These are phyloP conservation scores for Lasius fuliginosus DNA, from an alignment of 2,888 invertebrate species.

Conservation along the genomic window DNA sequence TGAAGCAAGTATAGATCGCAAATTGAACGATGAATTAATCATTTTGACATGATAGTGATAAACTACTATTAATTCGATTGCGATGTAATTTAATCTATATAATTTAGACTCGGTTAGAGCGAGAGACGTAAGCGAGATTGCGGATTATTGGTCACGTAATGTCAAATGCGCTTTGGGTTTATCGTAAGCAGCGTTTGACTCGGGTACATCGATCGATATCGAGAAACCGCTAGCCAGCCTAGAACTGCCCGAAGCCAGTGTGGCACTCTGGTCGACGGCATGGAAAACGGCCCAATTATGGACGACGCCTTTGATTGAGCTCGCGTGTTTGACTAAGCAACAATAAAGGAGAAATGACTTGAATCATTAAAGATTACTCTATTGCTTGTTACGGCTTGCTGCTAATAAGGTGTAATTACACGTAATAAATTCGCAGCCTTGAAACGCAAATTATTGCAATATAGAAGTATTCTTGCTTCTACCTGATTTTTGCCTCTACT, in stretches of 20 bases:
- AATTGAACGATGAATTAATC: not conserved
- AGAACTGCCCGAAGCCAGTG: slow-evolving; percentile 62
- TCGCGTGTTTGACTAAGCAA: slow-evolving; percentile 66
- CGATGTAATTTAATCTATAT: slow-evolving; percentile 32
- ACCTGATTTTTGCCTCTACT: not conserved
- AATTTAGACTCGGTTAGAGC: not conserved
- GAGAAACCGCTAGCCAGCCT: slow-evolving; percentile 65
- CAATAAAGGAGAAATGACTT: slow-evolving; percentile 39
- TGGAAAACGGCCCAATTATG: slow-evolving; percentile 75
- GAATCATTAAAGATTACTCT: slow-evolving; percentile 52
- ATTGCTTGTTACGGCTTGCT: not conserved
- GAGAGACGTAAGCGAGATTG: slow-evolving; percentile 62
- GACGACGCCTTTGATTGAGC: slow-evolving; percentile 73
- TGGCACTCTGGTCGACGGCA: slow-evolving; percentile 63
- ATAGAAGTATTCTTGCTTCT: not conserved
- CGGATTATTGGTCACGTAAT: slow-evolving; percentile 72
- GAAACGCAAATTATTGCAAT: not conserved
- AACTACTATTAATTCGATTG: not conserved
- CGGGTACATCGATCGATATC: slow-evolving; percentile 69
- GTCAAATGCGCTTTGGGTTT: slow-evolving; percentile 70
- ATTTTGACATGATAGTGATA: not conserved
- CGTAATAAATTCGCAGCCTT: no score
- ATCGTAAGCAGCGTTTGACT: slow-evolving; percentile 66
- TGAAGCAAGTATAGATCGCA: not conserved
- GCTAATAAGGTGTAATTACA: not conserved